These are phyloP conservation scores for Crotalus helleri DNA, from an alignment of 2,113 vertebrate genomes.

Conservation along the genomic window DNA sequence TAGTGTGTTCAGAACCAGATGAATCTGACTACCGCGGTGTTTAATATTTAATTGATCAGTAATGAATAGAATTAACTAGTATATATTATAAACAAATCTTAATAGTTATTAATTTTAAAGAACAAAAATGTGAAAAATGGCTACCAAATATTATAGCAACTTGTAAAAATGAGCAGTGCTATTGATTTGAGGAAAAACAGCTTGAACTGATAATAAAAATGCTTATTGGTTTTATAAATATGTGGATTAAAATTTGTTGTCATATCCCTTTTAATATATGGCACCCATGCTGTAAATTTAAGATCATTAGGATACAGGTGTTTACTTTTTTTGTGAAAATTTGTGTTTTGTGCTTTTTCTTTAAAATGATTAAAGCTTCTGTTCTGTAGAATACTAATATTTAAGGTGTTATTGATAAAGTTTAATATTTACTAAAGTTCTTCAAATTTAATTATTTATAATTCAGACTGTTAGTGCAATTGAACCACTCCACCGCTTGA, in stretches of 20 bases:
- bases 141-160: slow-evolving; percentile 33
- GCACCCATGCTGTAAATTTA: slow-evolving; percentile 66
- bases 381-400: slow-evolving; percentile 53
- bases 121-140: not conserved
- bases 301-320: slow-evolving; percentile 59
- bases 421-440: slow-evolving; percentile 28
- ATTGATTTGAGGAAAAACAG: slow-evolving; percentile 7
- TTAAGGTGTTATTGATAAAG: slow-evolving; percentile 46
- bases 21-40: slow-evolving; percentile 32
- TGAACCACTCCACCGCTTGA: slow-evolving; percentile 50
- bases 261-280: slow-evolving; percentile 59
- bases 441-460: slow-evolving; percentile 45
- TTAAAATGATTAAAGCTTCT: slow-evolving; percentile 41
- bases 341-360: slow-evolving; percentile 9
- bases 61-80: slow-evolving; percentile 51
- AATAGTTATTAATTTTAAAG: slow-evolving; percentile 27
- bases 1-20: slow-evolving; percentile 44
- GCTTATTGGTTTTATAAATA: slow-evolving; percentile 28
- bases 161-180: slow-evolving; percentile 32
- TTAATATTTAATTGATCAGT: slow-evolving; percentile 45
- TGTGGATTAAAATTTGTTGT: slow-evolving; percentile 53
- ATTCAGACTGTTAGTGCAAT: slow-evolving; percentile 32
- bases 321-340: slow-evolving; percentile 53
- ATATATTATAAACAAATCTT: slow-evolving; percentile 37
- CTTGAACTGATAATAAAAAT: slow-evolving; percentile 30